Evolutionary conservation across 2,797 vertebrate genomes (phyloP), one percentile per base, ranked within the genome.

Genomic region (Mormyrops attenuatus): DNA sequence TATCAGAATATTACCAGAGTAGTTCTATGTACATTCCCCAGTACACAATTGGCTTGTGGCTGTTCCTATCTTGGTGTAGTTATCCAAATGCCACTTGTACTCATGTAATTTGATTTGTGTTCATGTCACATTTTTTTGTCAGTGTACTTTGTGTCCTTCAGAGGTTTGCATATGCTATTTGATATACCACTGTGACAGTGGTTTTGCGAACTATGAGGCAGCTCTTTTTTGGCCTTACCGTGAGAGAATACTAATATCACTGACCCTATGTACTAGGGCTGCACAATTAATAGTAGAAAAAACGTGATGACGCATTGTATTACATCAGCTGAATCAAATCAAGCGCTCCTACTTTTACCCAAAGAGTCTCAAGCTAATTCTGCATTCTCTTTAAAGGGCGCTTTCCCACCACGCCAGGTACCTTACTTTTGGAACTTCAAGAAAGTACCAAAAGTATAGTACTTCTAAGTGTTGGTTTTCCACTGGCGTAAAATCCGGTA

Each of bases 81-180:
- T 88, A 88, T 63, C 4, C 9, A 63, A 63, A 60, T 86, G 49
- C 13, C 34, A 55, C 17, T 86, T 88, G 53, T 63, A 88, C 34
- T 88, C 55, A 41, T 22, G 34, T 88, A 57, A 22, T 63, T 63
- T 88, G 50, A 55, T 86, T 86, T 86, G 5, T 17, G 85, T 86
- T 86, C 85, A 34, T 17, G 52, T 86, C 50, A 86, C 85, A 20
- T 86, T 55, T 86, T 53, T 86, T 82, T 47, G 41, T 82, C 50
- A 17, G 22, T 20, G 85, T 86, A 34, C 13, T 86, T 55, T 15
- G 15, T 22, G 22, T 30, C n/a, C 50, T 55, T 86, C 26, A 30
- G 50, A 86, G 85, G 85, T 86, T 86, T 86, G 22, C 85, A 86
- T 30, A 86, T 26, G 49, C 52, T 34, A 15, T 22, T 50, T 26